Percentiles rank a stretch among this genome's conserved stretches.
These are phyloP conservation scores for Lacerta bilineata DNA, from an alignment of 2,797 vertebrate species.

Conservation along the genomic window DNA sequence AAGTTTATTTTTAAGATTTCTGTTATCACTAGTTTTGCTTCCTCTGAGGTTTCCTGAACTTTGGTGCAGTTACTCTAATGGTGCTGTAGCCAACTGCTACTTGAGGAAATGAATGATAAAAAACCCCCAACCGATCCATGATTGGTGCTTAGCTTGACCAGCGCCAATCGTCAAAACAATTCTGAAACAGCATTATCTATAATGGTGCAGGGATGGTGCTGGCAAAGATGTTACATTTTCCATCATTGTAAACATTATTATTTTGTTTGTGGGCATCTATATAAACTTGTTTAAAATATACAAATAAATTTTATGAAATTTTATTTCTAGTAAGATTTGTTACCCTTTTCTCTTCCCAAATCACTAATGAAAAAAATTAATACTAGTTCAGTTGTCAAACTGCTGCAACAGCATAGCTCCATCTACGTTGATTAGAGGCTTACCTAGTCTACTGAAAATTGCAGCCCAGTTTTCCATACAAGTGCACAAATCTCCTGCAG, in stretches of 20 bases:
- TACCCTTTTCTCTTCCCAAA: conserved; percentile 26
- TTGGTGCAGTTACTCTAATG: conserved; percentile 19
- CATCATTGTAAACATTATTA: conserved; percentile 37
- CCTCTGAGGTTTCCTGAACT: conserved; percentile 8
- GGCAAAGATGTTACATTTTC: conserved; percentile 45
- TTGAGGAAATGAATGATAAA: conserved; percentile 12
- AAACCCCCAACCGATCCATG: conserved; percentile 4
- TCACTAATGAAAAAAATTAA: not conserved
- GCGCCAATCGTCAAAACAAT: conserved; percentile 33
- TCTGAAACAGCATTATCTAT: conserved; percentile 30
- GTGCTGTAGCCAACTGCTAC: conserved; percentile 32
- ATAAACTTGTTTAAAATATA: conserved; percentile 46
- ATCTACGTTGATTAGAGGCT: not conserved
- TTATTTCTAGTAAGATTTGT: conserved; percentile 35
- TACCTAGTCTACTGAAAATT: not conserved
- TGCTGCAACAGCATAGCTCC: not conserved
- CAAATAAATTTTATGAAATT: conserved; percentile 53
- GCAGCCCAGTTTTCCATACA: not conserved
- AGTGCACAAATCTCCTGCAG: not conserved
- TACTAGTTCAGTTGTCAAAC: not conserved
- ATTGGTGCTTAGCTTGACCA: not conserved
- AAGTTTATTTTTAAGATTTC: conserved; percentile 23
- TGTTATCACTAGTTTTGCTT: not conserved
- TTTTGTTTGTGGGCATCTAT: conserved; percentile 48
- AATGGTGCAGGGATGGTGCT: conserved; percentile 40